A percentile compares a stretch with the other conserved stretches of the same genome.
Conservation (phyloP, 1,140 invertebrate genomes). For the Drosophila kohkoa region DNA sequence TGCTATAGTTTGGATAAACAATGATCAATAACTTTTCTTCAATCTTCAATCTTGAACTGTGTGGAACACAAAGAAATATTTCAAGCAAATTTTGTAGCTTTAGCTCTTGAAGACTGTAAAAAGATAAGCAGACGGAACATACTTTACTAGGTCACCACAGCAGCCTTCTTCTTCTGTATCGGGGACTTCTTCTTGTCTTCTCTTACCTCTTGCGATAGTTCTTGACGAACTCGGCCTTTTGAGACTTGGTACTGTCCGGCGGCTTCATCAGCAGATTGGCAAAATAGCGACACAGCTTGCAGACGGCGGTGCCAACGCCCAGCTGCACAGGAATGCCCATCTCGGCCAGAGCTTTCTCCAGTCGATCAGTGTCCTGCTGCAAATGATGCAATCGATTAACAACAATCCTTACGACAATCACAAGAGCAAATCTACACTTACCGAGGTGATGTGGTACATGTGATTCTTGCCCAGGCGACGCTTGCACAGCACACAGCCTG, state of each 20-base stretch:
- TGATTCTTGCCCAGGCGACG: constrained; percentile 90
- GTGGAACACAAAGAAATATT: too few relatives aligned
- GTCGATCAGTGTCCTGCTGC: constrained; percentile 87
- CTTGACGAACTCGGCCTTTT: constrained; percentile 87
- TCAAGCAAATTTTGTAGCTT: too few relatives aligned
- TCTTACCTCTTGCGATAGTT: constrained; percentile 89
- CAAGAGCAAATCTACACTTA: constrained; percentile 39
- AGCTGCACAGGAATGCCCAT: constrained; percentile 89
- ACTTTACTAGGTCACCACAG: too few relatives aligned
- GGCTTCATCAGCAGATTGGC: constrained; percentile 89
- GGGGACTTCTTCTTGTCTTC: neutral
- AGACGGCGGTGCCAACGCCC: constrained; percentile 88
- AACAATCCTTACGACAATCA: too few relatives aligned
- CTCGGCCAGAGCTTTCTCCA: constrained; percentile 88
- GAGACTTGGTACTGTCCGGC: constrained; percentile 85
- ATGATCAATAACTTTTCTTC: too few relatives aligned
- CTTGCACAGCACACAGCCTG: constrained; percentile 91
- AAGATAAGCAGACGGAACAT: too few relatives aligned
- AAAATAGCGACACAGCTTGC: constrained; percentile 92
- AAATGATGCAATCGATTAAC: neutral
- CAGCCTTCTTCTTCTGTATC: neutral
- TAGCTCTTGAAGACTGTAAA: too few relatives aligned
- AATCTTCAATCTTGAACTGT: too few relatives aligned
- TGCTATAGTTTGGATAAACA: too few relatives aligned
- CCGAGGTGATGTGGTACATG: constrained; percentile 88